phyloP scores from a whole-genome alignment of 2,113 vertebrate genomes.

The Lagopus leucura region DNA sequence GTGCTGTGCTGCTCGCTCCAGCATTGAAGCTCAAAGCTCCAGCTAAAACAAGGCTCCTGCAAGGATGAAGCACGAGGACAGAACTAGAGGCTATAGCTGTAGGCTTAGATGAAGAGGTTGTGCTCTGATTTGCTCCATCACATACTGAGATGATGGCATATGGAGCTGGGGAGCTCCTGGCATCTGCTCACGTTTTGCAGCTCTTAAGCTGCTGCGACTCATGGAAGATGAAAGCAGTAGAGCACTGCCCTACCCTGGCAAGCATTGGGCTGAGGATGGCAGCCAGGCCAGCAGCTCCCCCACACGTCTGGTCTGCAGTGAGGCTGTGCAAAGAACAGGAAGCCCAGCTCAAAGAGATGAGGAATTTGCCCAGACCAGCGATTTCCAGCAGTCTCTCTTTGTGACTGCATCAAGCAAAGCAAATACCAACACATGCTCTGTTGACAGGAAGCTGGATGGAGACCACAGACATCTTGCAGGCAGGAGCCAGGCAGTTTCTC shows the following conservation, averaged over 20 bases:
- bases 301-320: fast-evolving
- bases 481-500: background rate
- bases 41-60: background rate
- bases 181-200: background rate
- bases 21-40: background rate
- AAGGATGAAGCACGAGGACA: background rate
- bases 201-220: background rate
- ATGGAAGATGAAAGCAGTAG: background rate
- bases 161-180: background rate
- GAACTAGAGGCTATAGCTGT: background rate
- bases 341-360: background rate
- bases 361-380: background rate
- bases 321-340: background rate
- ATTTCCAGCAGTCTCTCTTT: background rate
- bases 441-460: background rate
- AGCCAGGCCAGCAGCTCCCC: background rate
- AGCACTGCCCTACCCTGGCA: background rate
- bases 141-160: background rate
- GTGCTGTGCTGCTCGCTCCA: background rate
- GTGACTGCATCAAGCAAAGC: background rate
- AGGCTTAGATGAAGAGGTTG: background rate
- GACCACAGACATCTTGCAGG: background rate
- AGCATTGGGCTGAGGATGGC: background rate
- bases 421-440: background rate
- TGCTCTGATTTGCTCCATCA: background rate